Base-by-base conservation (phyloP, 2,113 vertebrate genomes). In the Sarotherodon lohbergeri region DNA sequence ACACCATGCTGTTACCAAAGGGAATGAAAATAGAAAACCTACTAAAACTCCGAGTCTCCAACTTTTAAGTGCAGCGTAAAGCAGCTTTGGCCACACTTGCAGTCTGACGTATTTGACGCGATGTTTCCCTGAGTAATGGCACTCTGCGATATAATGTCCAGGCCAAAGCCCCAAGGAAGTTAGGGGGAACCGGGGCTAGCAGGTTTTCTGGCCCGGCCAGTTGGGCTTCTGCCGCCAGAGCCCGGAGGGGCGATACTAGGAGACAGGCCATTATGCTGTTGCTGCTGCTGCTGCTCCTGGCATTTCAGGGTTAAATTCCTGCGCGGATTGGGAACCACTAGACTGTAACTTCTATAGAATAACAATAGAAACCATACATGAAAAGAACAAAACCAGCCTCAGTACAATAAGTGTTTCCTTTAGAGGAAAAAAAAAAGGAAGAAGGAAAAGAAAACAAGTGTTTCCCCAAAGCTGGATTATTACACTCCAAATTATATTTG, bases 331-430 rank as follows among this genome's bases (percentile, higher is more conserved):
- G 89, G 61, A 94, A 91, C 83, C 93, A 95, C 82, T 22, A 94
- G 95, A 95, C 91, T 95, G 92, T 94, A 95, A 92, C 92, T 88
- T 87, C 93, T 92, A 90, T 93, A 93, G 91, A 94, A 95, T 91
- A 88, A 90, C 93, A 92, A 90, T 73, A 89, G 86, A 89, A 83
- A 59, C 82, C 81, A 86, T 88, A 91, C 55, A 59, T 63, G 83
- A 66, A 14, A 85, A 73, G 56, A 73, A 86, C 80, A 71, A 83
- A 81, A 81, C 36, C 27, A 71, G 88, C 22, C 80, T n/a, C 11
- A 24, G 48, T 22, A 34, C 41, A 86, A 68, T 61, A 83, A 68
- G 32, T 32, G 46, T 87, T 89, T 56, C 22, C 12, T 39, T 63
- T 68, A 41, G 6, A 39, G 34, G 10, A n/a, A 36, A 73, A 63